phyloP scores from a whole-genome alignment of 1,140 invertebrate genomes.

The Lanistes nyassanus region DNA sequence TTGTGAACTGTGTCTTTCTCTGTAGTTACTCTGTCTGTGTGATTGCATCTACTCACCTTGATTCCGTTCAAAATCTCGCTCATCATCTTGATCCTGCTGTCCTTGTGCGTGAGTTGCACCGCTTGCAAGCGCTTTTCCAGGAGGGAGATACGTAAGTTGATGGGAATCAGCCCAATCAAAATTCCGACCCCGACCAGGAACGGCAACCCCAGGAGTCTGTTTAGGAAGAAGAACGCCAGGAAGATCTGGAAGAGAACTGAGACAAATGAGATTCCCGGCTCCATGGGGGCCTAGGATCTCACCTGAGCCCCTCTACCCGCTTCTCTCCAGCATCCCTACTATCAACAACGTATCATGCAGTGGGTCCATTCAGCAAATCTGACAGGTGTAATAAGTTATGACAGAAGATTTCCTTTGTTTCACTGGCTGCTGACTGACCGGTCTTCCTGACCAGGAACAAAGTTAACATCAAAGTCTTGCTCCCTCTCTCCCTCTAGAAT shows the following conservation, averaged over 20 bases:
- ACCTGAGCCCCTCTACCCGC: no score
- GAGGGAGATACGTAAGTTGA: conserved; percentile 88
- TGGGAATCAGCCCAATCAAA: conserved; percentile 65
- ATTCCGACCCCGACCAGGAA: conserved; percentile 63
- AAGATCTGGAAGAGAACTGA: conserved; percentile 92
- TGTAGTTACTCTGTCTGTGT: no score
- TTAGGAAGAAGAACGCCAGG: conserved; percentile 87
- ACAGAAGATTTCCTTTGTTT: no score
- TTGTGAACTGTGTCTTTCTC: no score
- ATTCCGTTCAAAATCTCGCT: conserved; percentile 68
- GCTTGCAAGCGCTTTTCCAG: conserved; percentile 73
- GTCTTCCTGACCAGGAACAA: background rate
- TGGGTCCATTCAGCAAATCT: background rate
- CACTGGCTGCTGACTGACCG: no score
- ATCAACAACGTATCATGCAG: background rate
- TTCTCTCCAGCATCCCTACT: background rate
- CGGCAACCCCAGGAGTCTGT: conserved; percentile 73
- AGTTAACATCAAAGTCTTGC: background rate
- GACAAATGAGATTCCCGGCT: background rate
- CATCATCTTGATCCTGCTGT: conserved; percentile 70
- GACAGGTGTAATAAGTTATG: background rate
- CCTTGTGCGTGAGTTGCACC: conserved; percentile 70
- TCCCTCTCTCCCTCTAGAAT: background rate
- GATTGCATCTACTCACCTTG: conserved; percentile 72
- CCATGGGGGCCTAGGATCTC: no score